Base-by-base conservation (phyloP, 2,113 vertebrate species). In the Murina feae region DNA sequence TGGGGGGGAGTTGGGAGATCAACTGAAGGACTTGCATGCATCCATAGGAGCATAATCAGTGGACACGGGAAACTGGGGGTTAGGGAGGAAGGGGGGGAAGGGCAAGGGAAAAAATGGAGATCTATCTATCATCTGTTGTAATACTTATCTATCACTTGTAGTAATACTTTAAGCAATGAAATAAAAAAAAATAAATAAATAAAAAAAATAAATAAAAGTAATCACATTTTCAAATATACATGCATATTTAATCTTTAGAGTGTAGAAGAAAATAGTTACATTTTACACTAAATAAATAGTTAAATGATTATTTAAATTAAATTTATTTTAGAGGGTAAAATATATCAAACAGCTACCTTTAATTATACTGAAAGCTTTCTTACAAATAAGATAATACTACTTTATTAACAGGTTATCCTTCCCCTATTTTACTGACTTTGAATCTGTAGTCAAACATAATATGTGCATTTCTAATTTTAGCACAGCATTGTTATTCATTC, bases 381-480 rank as follows among this genome's bases (percentile, higher is more conserved):
- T 86, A 82, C 5, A 1, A 60, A 51, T 39, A 78, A 42, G 3
- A 68, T 85, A 55, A 79, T 71, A 3, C 17, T 90, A 78, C 76
- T 68, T 17, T 5, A 79, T 21, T 8, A 17, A 37, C 6, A 92
- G 8, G 28, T 69, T 63, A 81, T 8, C 49, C 28, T 55, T 80
- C 3, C 23, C 83, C 53, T 55, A 88, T 85, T 78, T 74, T 88
- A 87, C 25, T 89, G 25, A 42, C 21, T 93, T 13, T 42, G 1
- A 76, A 83, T 6, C 4, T 53, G 30, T 84, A 84, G 53, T 7
- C 90, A 51, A 86, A 63, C 17, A 68, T 83, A 23, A 47, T 23
- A 79, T 53, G 1, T 74, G 8, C 28, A 75, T 44, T 93, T 95
- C 21, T 81, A 93, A 86, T 82, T 95, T 84, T 66, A 95, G 13